Conservation (phyloP, 92 coral and sea anemone species). For the Epizoanthus scotinus region DNA sequence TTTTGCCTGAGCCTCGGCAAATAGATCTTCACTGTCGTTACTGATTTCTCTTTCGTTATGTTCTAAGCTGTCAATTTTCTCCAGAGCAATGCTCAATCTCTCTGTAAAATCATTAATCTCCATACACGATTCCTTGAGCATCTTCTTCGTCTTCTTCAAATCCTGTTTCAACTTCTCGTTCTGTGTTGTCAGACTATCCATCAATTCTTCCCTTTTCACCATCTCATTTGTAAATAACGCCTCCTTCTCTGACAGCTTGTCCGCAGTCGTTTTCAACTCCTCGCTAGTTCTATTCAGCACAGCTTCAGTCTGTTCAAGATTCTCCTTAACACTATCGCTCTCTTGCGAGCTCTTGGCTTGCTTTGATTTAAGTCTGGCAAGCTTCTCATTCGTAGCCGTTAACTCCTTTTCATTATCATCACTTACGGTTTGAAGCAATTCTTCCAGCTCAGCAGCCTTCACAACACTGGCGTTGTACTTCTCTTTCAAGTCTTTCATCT, state of each 20-base stretch:
- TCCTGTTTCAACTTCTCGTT: conserved; percentile 56
- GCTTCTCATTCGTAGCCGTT: conserved; percentile 62
- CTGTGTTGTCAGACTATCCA: conserved; percentile 48
- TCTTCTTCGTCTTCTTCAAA: conserved; percentile 58
- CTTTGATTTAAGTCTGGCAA: conserved; percentile 54
- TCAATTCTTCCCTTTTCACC: conserved; percentile 45
- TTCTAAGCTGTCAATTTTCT: conserved; percentile 65
- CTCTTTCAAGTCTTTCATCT: conserved; percentile 58
- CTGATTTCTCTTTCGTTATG: conserved; percentile 57
- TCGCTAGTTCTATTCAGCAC: conserved; percentile 51
- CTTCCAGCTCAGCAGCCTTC: conserved; percentile 68
- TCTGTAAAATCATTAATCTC: conserved; percentile 71
- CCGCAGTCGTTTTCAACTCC: conserved; percentile 57
- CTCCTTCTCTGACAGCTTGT: conserved; percentile 60
- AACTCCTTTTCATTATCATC: conserved; percentile 76
- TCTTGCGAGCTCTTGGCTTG: conserved; percentile 50
- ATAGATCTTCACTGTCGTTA: conserved; percentile 67
- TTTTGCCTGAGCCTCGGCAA: conserved; percentile 87
- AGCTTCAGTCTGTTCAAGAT: conserved; percentile 55
- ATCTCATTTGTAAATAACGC: conserved; percentile 40
- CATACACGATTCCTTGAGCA: conserved; percentile 53
- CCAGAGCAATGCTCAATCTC: conserved; percentile 47
- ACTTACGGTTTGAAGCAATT: conserved; percentile 55
- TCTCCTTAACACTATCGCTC: conserved; percentile 46
- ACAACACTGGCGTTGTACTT: conserved; percentile 42